phyloP scores from a whole-genome alignment of 1,140 invertebrate genomes.

The Liolophura sinensis region DNA sequence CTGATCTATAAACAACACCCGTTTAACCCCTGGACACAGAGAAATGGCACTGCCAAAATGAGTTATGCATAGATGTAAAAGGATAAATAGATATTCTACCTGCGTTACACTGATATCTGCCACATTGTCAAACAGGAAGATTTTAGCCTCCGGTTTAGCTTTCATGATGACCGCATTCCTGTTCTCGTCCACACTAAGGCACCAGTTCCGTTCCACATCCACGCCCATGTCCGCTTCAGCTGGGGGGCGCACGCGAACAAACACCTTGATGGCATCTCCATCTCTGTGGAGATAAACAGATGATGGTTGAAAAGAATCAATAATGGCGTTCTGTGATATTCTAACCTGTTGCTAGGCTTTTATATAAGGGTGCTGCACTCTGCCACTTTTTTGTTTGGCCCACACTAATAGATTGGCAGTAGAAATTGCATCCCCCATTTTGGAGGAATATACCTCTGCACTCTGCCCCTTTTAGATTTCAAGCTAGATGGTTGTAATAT shows the following conservation, averaged over 20 bases:
- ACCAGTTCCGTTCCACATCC: slow-evolving; percentile 12
- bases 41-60: not conserved
- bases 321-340: too few species aligned
- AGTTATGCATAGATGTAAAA: not conserved
- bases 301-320: slow-evolving; percentile 5
- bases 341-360: too few species aligned
- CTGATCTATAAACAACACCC: too few species aligned
- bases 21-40: too few species aligned
- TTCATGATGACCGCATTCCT: slow-evolving; percentile 37
- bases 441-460: too few species aligned
- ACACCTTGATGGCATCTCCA: slow-evolving; percentile 51
- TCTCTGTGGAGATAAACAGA: slow-evolving; percentile 28
- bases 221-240: slow-evolving; percentile 25
- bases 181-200: slow-evolving; percentile 35
- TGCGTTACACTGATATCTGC: slow-evolving; percentile 45
- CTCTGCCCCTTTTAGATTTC: too few species aligned
- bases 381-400: too few species aligned
- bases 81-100: slow-evolving; percentile 24
- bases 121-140: slow-evolving; percentile 53
- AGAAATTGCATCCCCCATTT: too few species aligned
- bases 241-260: slow-evolving; percentile 50
- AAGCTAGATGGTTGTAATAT: too few species aligned
- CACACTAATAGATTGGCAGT: too few species aligned
- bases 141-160: slow-evolving; percentile 43
- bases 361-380: too few species aligned